These are phyloP conservation scores for Aurelia sp. DNA, from an alignment of 30 jellyfish, hydroid and myxozoan genomes.

Conservation along the genomic window DNA sequence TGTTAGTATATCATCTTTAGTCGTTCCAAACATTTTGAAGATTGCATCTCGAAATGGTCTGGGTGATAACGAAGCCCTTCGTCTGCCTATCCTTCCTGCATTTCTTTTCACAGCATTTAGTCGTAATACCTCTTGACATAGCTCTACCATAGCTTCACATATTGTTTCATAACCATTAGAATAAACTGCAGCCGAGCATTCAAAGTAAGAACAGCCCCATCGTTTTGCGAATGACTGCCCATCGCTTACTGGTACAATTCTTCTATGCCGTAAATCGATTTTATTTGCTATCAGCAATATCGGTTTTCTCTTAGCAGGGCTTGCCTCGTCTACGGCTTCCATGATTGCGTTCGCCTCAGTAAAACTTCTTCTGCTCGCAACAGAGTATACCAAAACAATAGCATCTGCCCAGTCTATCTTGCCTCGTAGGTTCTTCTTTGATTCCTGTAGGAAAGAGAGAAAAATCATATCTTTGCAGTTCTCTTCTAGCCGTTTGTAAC, in stretches of 20 bases:
- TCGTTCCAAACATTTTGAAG: slow-evolving; percentile 84
- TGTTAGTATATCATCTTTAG: slow-evolving; percentile 69
- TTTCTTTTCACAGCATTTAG: slow-evolving; percentile 20
- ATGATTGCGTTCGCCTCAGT: slow-evolving; percentile 22
- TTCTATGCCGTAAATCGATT: slow-evolving; percentile 65
- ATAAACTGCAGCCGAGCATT: slow-evolving; percentile 86
- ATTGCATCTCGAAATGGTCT: slow-evolving; percentile 86
- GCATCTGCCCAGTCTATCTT: slow-evolving; percentile 84
- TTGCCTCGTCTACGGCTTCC: slow-evolving; percentile 38
- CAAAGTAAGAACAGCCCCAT: slow-evolving; percentile 72
- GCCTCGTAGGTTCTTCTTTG: slow-evolving; percentile 44
- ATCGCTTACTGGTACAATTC: slow-evolving; percentile 54
- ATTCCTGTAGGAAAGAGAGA: slow-evolving; percentile 25
- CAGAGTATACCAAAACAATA: slow-evolving; percentile 73
- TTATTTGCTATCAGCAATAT: slow-evolving; percentile 73
- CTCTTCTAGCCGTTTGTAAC: no score
- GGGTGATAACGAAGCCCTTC: slow-evolving; percentile 85
- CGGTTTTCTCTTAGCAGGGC: slow-evolving; percentile 61
- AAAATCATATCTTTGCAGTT: no score
- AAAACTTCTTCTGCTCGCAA: slow-evolving; percentile 70
- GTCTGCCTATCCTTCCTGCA: slow-evolving; percentile 57
- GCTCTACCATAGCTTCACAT: slow-evolving; percentile 73
- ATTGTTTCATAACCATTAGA: slow-evolving; percentile 69
- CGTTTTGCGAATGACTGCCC: slow-evolving; percentile 65
- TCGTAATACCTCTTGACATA: slow-evolving; percentile 66